phyloP scores from a whole-genome alignment of 1,140 invertebrate genomes.

The Trichoplusia ni region DNA sequence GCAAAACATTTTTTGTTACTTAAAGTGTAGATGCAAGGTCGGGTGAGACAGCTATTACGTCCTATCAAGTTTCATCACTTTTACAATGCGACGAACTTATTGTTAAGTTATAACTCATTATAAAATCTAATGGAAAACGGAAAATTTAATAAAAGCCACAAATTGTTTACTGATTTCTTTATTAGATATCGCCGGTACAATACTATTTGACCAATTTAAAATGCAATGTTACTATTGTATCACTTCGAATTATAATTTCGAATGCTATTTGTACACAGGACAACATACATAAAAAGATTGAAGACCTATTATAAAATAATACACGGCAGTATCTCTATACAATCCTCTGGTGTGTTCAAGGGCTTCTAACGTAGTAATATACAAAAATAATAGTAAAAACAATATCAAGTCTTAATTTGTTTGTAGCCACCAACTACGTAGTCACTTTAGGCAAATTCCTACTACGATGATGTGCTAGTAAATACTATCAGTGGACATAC shows the following conservation, averaged over 20 bases:
- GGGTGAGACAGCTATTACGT: conserved; percentile 27
- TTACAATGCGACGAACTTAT: not conserved
- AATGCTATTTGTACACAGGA: conserved; percentile 74
- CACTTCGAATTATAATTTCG: conserved; percentile 60
- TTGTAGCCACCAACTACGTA: not conserved
- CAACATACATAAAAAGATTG: conserved; percentile 59
- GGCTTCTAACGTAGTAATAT: not conserved
- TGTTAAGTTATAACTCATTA: not conserved
- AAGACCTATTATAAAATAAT: conserved; percentile 42
- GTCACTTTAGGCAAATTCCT: not conserved
- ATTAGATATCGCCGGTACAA: conserved; percentile 74
- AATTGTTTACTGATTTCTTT: conserved; percentile 65
- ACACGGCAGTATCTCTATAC: conserved; percentile 47
- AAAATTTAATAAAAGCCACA: conserved; percentile 33
- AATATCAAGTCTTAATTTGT: conserved; percentile 4
- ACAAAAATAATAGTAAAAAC: conserved; percentile 2
- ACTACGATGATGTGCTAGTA: conserved; percentile 4
- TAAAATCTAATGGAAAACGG: conserved; percentile 7
- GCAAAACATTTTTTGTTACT: conserved; percentile 28
- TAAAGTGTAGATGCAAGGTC: conserved; percentile 25
- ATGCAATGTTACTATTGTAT: conserved; percentile 70
- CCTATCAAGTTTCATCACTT: conserved; percentile 24
- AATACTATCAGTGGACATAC: conserved; percentile 1
- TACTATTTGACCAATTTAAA: conserved; percentile 73
- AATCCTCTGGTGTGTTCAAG: conserved; percentile 49